A percentile compares a stretch with the other conserved stretches of the same genome.
Conservation (phyloP, 2,113 vertebrate species). For the Peromyscus leucopus region DNA sequence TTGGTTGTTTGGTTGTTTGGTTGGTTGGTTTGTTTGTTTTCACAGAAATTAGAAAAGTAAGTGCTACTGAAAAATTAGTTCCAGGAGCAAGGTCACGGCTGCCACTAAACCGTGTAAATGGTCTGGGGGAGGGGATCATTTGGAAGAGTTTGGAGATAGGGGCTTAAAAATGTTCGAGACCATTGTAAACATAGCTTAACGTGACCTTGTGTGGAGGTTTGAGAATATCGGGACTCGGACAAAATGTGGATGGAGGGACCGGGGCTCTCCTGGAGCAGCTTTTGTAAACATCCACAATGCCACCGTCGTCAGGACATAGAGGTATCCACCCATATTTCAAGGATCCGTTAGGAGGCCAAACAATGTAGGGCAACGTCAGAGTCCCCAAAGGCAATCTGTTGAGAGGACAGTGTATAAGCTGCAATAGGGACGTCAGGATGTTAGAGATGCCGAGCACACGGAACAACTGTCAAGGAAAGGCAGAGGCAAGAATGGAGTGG, state of each 20-base stretch:
- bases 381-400: neutral
- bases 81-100: neutral
- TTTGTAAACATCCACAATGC: neutral
- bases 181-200: neutral
- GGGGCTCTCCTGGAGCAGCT: neutral
- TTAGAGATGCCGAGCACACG: neutral
- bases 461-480: neutral
- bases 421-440: neutral
- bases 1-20: no score
- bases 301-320: neutral
- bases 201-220: neutral
- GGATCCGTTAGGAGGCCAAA: neutral
- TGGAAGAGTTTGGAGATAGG: neutral
- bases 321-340: neutral
- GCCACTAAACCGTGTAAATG: neutral
- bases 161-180: neutral
- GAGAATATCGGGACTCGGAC: neutral
- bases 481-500: neutral
- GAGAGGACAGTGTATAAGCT: neutral
- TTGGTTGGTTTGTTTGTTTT: neutral
- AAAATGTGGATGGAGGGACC: neutral
- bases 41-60: neutral
- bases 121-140: neutral
- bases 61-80: neutral
- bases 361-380: neutral